Evolutionary conservation across 35 echinoderm and acorn worm genomes (phyloP), one percentile per base, ranked within the genome.

Genomic region (Apostichopus japonicus): DNA sequence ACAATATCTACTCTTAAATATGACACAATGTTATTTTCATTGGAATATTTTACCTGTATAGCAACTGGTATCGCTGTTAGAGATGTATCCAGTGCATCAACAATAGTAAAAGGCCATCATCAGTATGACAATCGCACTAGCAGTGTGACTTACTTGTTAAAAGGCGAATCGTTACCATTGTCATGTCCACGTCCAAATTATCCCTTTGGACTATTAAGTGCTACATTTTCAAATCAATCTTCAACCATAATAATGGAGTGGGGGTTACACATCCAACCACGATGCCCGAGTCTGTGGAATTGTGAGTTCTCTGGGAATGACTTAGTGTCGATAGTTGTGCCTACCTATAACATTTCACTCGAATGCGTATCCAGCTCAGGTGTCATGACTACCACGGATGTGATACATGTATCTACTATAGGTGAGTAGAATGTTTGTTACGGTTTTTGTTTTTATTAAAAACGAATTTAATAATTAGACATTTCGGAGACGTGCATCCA

Each of bases 41-140:
- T 79, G 8, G 16, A 79, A 79, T 79, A 51, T 79, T 79, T 79
- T 23, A 79, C 77, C 19, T 79, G 77, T 79, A 51, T 79, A 5
- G 10, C 44, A 24, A 22, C 5, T 27, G 77, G 77, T 24, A 79
- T 22, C 5, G 77, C 77, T 21, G 19, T 51, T 5, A 23, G 44
- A 23, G 44, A 79, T 22, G 23, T 23, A 27, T 27, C 23, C 8
- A 79, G 24, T 79, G 77, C 44, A 27, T 79, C 77, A 11, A 4
- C 24, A 17, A 16, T 79, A 11, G 23, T 79, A 9, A 11, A 19
- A 79, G 77, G 77, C 16, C 23, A 79, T 24, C 10, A 23, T 0
- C 4, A 79, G 4, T 79, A 27, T 79, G 77, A 23, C 10, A 11
- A 79, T 5, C 0, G 4, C 5, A 79, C 77, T 4, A 51, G 10